These are phyloP conservation scores for Aphidius colemani DNA, from an alignment of 2,888 invertebrate species.

Conservation along the genomic window DNA sequence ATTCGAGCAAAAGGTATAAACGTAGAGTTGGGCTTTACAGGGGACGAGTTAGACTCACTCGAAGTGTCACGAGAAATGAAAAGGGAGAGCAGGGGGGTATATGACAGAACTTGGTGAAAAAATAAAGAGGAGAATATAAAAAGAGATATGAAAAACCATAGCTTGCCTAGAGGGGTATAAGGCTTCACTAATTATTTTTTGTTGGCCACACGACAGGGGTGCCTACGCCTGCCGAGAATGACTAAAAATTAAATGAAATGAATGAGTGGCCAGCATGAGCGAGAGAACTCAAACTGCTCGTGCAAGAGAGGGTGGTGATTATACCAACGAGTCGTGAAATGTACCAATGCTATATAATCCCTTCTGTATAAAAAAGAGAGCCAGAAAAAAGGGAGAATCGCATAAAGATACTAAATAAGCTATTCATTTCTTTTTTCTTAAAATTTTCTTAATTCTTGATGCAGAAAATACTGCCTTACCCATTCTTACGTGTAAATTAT, in stretches of 20 bases:
- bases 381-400: constrained; percentile 30
- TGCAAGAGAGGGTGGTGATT: constrained; percentile 14
- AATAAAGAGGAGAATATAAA: constrained; percentile 33
- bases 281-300: constrained; percentile 27
- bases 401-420: constrained; percentile 45
- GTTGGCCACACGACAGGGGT: constrained; percentile 58
- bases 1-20: constrained; percentile 55
- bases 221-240: constrained; percentile 51
- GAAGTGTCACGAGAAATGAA: constrained; percentile 27
- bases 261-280: constrained; percentile 48
- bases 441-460: not conserved
- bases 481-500: not conserved
- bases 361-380: constrained; percentile 4
- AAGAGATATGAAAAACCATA: constrained; percentile 31
- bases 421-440: constrained; percentile 41
- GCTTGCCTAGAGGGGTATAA: constrained; percentile 46
- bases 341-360: too few species aligned
- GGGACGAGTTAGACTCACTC: constrained; percentile 39
- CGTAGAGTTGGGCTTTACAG: constrained; percentile 44
- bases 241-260: constrained; percentile 59
- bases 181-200: constrained; percentile 61
- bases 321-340: not conserved
- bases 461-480: not conserved
- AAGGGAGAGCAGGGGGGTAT: constrained; percentile 22
- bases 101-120: constrained; percentile 4